A percentile compares a stretch with the other conserved stretches of the same genome.
phyloP scores from a whole-genome alignment of 2,888 invertebrate species.

The Caenorhabditis wallacei region DNA sequence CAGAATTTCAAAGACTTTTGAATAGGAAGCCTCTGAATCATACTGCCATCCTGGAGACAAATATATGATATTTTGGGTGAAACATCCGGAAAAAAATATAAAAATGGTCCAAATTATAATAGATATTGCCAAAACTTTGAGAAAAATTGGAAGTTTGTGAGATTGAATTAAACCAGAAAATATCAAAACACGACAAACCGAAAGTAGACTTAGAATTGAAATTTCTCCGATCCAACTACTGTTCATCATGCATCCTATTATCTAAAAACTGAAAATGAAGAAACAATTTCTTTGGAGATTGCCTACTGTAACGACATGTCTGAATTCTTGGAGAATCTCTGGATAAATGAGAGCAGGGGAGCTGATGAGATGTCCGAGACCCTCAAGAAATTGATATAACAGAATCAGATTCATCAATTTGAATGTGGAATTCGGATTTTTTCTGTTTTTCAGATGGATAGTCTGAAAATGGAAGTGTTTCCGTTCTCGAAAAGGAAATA shows the following conservation, averaged over 20 bases:
- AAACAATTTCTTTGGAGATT: no score
- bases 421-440: neutral
- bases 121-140: neutral
- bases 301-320: slow-evolving; percentile 30
- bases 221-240: slow-evolving; percentile 37
- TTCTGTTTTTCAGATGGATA: neutral
- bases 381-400: slow-evolving; percentile 38
- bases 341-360: slow-evolving; percentile 41
- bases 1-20: neutral
- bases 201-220: slow-evolving; percentile 28
- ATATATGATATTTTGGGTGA: slow-evolving; percentile 26
- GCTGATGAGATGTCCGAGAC: slow-evolving; percentile 34
- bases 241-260: slow-evolving; percentile 29
- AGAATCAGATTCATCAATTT: slow-evolving; percentile 47
- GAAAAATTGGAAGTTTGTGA: neutral
- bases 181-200: slow-evolving; percentile 25
- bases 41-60: slow-evolving; percentile 22
- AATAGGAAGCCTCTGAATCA: neutral
- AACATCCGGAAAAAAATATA: slow-evolving; percentile 6
- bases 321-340: neutral
- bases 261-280: no score
- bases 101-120: slow-evolving; percentile 7
- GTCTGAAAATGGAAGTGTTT: neutral
- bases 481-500: neutral
- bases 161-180: neutral